Evolutionary conservation across 1,140 invertebrate genomes (phyloP).

Genomic region (Trichoplusia ni): DNA sequence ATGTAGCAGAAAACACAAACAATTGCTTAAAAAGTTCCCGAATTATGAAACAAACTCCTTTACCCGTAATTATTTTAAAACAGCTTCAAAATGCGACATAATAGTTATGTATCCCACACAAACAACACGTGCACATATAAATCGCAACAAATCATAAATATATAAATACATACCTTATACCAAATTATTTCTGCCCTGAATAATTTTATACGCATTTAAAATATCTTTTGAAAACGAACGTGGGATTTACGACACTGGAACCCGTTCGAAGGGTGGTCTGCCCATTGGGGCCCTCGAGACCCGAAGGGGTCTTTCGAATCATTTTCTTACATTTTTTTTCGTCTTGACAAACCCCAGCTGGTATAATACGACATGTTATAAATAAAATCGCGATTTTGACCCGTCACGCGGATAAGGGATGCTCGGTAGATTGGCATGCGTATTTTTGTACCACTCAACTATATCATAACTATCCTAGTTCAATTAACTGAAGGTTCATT

Average conservation of each 20-base stretch:
- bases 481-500: constrained; percentile 22
- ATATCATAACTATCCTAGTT: not conserved
- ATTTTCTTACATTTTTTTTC: constrained; percentile 75
- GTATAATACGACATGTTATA: constrained; percentile 78
- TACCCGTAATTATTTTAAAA: too few species aligned
- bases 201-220: constrained; percentile 81
- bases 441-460: constrained; percentile 6
- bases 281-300: constrained; percentile 50
- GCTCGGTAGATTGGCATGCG: constrained; percentile 45
- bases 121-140: constrained; percentile 62
- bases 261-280: constrained; percentile 76
- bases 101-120: constrained; percentile 18
- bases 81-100: too few species aligned
- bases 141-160: constrained; percentile 47
- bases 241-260: constrained; percentile 78
- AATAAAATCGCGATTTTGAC: constrained; percentile 81
- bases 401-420: constrained; percentile 75
- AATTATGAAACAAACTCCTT: too few species aligned
- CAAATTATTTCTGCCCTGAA: constrained; percentile 79
- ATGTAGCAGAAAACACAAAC: too few species aligned
- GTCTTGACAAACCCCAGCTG: constrained; percentile 80
- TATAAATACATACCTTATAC: constrained; percentile 55
- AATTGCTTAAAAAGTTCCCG: too few species aligned
- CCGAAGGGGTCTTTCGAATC: constrained; percentile 56
- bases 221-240: constrained; percentile 76